Evolutionary conservation across 2,888 invertebrate genomes (phyloP), one percentile per base, ranked within the genome.

Genomic region (Anthophora plumipes): DNA sequence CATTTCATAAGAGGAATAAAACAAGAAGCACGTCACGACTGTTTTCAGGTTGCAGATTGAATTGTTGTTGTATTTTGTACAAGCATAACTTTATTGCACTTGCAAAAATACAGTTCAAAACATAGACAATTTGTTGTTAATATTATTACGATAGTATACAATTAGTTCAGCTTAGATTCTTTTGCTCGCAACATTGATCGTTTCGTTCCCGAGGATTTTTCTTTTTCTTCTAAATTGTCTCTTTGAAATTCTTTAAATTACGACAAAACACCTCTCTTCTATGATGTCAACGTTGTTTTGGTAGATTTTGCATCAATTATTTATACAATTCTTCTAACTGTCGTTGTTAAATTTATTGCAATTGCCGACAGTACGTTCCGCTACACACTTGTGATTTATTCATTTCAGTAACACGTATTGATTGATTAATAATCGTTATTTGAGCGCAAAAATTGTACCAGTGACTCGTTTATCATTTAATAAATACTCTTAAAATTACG

Each of bases 61-160:
- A 25, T 12, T 20, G 14, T 9, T 11, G 22, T 57, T 9, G n/a
- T n/a, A 14, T 94, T 94, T 71, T 93, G 93, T 73, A 94, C 94
- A 90, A 91, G 90, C 89, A 87, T 85, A 77, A 79, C 77, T 91
- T 89, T 88, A 90, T 91, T 92, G 89, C 89, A 89, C 88, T 89
- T 91, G 88, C 82, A 91, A 91, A 91, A 92, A 92, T 91, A 91
- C 92, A 91, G 76, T 87, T 88, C 83, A 46, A 84, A 82, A 85
- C 74, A 22, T 87, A 85, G 71, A 83, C 59, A 55, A 85, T 80
- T 88, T 80, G 60, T 83, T 66, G 37, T 48, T 66, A n/a, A 54
- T 50, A 57, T 37, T 63, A 50, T 46, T 57, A 60, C 31, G 52
- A 17, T 12, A 46, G 17, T 73, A 37, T 73, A 85, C 37, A 71